A percentile compares a stretch with the other conserved stretches of the same genome.
phyloP scores from a whole-genome alignment of 1,140 invertebrate genomes.

The Lethrus apterus region DNA sequence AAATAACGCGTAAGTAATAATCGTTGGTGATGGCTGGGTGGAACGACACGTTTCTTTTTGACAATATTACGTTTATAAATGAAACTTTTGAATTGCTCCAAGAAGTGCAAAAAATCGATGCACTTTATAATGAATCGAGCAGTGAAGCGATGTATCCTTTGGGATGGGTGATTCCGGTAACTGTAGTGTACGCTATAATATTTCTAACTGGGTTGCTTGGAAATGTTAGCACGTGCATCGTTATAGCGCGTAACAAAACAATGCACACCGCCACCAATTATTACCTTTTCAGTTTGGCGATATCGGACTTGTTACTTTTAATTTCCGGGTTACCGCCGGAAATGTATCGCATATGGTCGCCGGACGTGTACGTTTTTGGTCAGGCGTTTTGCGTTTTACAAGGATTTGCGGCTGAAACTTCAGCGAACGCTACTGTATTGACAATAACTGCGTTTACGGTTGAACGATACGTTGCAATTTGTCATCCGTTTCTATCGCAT shows the following conservation, averaged over 20 bases:
- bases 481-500: constrained; percentile 50
- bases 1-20: too few relatives aligned
- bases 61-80: too few relatives aligned
- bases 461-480: constrained; percentile 66
- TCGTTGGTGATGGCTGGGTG: too few relatives aligned
- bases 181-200: constrained; percentile 66
- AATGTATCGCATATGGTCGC: constrained; percentile 71
- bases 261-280: constrained; percentile 82
- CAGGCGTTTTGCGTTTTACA: constrained; percentile 64
- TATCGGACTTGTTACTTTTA: constrained; percentile 80
- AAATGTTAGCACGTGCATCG: constrained; percentile 78
- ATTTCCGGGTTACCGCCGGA: constrained; percentile 70
- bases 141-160: too few relatives aligned
- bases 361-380: constrained; percentile 60
- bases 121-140: too few relatives aligned
- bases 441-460: constrained; percentile 63
- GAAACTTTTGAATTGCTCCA: too few relatives aligned
- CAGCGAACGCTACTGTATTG: constrained; percentile 60
- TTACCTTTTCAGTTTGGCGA: constrained; percentile 79
- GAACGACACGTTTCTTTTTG: too few relatives aligned
- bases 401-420: constrained; percentile 64
- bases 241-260: constrained; percentile 72
- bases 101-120: too few relatives aligned
- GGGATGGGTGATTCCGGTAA: constrained; percentile 50
- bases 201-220: constrained; percentile 76